A percentile compares a stretch with the other conserved stretches of the same genome.
Conservation (phyloP, 2,113 vertebrate species). For the Leuciscus idus region DNA sequence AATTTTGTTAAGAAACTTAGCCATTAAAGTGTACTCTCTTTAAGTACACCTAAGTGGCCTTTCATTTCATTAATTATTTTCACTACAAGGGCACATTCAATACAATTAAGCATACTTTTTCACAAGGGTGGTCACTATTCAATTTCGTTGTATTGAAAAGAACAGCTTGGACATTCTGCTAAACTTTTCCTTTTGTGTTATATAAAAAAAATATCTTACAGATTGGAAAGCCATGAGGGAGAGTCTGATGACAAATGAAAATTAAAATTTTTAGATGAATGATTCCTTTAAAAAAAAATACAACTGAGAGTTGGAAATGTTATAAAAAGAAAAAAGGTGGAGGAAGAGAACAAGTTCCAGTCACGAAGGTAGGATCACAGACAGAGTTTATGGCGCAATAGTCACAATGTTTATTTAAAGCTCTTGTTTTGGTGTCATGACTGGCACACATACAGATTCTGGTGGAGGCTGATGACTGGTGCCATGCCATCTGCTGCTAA, state of each 20-base stretch:
- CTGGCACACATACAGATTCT: conserved; percentile 43
- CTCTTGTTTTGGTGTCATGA: conserved; percentile 41
- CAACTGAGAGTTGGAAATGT: background rate
- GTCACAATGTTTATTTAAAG: conserved; percentile 43
- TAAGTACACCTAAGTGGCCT: too few relatives aligned
- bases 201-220: background rate
- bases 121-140: too few relatives aligned
- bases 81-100: too few relatives aligned
- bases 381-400: conserved; percentile 17
- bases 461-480: conserved; percentile 53
- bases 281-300: background rate
- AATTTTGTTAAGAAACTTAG: background rate
- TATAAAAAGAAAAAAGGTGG: background rate
- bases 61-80: too few relatives aligned
- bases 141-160: background rate
- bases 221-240: background rate
- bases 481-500: conserved; percentile 57
- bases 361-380: background rate
- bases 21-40: too few relatives aligned
- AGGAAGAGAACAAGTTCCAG: conserved; percentile 2
- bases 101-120: too few relatives aligned
- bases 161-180: background rate
- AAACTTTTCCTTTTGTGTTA: background rate
- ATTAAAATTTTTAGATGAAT: background rate
- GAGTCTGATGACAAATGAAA: background rate